A percentile compares a stretch with the other conserved stretches of the same genome.
Evolutionary conservation across 2,888 invertebrate species (phyloP).

Genomic region (Iselma pallidipennis): DNA sequence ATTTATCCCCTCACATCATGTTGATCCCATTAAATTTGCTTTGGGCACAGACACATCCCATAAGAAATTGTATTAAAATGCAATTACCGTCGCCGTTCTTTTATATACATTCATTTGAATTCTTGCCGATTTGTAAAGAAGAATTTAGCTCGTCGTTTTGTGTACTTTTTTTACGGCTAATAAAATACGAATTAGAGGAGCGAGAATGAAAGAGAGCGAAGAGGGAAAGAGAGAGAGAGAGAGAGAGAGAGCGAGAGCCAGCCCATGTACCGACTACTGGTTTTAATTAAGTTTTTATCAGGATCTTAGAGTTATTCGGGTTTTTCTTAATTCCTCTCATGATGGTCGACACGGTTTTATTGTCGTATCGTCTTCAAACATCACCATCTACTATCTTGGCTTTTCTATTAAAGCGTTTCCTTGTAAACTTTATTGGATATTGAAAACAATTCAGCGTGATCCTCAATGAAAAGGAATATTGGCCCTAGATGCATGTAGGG

Average conservation of each 20-base stretch:
- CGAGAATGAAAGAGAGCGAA: background rate
- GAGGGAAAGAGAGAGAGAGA: background rate
- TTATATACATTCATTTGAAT: conserved; percentile 1
- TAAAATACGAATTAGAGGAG: background rate
- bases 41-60: background rate
- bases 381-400: background rate
- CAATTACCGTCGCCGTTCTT: conserved; percentile 1
- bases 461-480: conserved; percentile 21
- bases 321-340: background rate
- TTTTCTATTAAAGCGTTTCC: background rate
- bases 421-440: conserved; percentile 14
- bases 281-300: conserved; percentile 1
- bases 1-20: conserved; percentile 10
- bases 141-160: background rate
- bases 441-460: conserved; percentile 26
- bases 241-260: background rate
- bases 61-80: conserved; percentile 3
- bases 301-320: background rate
- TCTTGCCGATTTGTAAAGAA: background rate
- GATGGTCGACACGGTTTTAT: background rate
- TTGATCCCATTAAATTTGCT: conserved; percentile 9
- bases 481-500: conserved; percentile 10
- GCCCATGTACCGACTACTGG: background rate
- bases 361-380: background rate
- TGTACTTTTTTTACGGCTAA: background rate